Base-by-base conservation (phyloP, 2,888 invertebrate species). In the Nudaria mundana region DNA sequence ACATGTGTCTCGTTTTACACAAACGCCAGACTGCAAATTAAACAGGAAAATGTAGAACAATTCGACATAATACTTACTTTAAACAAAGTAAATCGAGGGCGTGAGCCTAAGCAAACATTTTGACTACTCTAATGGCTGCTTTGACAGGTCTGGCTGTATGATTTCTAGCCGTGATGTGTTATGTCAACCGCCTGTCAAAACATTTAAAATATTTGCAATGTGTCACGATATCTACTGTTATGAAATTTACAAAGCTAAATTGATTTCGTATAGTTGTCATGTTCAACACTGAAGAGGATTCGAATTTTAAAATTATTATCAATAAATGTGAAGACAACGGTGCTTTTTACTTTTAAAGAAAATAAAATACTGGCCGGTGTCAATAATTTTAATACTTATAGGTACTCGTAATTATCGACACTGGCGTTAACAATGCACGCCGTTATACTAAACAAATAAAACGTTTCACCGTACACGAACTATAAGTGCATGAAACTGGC, bases 61-160 rank as follows among this genome's bases (percentile, higher is more conserved):
- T 20, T 25, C 18, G 13, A 5, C 13, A 15, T 12, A 7, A 25
- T 11, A 14, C n/a, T 14, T 16, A 12, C 24, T 5, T 29, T 29
- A 41, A 41, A 37, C 29, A 41, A 10, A 20, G 41, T 37, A 32
- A 32, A 41, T 36, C 28, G 10, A 32, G 32, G 11, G 32, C 18
- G 35, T 30, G 14, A 14, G 13, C 2, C 26, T 28, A 11, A 16
- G 38, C 41, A 41, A 58, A 52, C 42, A 48, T 58, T 58, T 39
- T 46, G 51, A 51, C 39, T 30, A 26, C 10, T 20, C 40, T 24
- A 44, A 42, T 40, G 29, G 20, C 13, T 48, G 45, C 45, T 53
- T 48, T 56, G 45, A 48, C 38, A 42, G 40, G 23, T 37, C 16
- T 18, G 36, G 14, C 34, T 38, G 38, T 33, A 24, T 36, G 42